Evolutionary conservation across 2,113 vertebrate species (phyloP), one percentile per base, ranked within the genome.

Genomic region (Hippolais icterina): DNA sequence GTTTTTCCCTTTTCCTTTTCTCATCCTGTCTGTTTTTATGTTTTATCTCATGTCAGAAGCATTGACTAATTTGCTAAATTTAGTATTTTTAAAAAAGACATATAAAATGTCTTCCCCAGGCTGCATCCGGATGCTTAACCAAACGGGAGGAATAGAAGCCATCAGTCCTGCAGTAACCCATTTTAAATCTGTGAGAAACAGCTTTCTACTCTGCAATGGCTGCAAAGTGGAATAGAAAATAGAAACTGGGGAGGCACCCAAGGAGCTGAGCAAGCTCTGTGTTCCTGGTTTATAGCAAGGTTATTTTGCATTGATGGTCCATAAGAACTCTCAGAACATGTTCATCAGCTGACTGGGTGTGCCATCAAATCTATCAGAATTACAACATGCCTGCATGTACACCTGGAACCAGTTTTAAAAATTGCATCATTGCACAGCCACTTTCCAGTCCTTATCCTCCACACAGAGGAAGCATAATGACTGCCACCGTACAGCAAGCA

Each of bases 341-440:
- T 33, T 29, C 63, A 20, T 9, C 60, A 66, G 22, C 42, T 41
- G 61, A 33, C 47, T 28, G 21, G 4, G 9, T 52, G 49, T 39
- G 65, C 44, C 42, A 27, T 7, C 60, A 24, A 0, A 0, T 17
- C 49, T 46, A 14, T 24, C 61, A 37, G 41, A 87, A 42, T 17
- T 18, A 33, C 52, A 47, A 5, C 0, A 10, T 24, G n/a, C 5
- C 1, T 14, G 29, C 31, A 9, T 4, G 0, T 59, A 50, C 22
- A 33, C 21, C 25, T 20, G 5, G n/a, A 69, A 72, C 10, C 27
- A n/a, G 39, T 60, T 90, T 77, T 57, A 28, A 63, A 85, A 39
- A n/a, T 35, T 0, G 0, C 17, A 13, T 35, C 37, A 10, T 12
- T 29, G 50, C 85, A 70, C 80, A 64, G 83, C 46, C 2, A 9